Percentiles rank a stretch among this genome's conserved stretches.
phyloP scores from a whole-genome alignment of 2,888 invertebrate species.

The Seladonia tumulorum region DNA sequence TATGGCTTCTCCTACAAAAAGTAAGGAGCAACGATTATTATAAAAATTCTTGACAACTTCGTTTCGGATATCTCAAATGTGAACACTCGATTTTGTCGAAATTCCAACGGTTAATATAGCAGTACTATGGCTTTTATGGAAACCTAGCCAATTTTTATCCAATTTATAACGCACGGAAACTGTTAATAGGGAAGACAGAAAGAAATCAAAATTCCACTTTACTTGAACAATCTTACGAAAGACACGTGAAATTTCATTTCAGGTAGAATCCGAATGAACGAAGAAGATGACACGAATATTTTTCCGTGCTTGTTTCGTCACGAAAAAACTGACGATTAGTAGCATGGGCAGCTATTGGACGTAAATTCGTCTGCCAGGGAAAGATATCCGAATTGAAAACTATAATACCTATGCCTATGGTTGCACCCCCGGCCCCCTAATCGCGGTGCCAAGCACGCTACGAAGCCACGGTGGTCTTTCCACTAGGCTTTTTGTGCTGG shows the following conservation, averaged over 20 bases:
- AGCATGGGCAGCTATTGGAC: background rate
- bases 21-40: background rate
- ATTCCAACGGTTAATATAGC: no score
- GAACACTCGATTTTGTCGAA: background rate
- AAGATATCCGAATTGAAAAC: background rate
- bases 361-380: background rate
- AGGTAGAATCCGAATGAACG: background rate
- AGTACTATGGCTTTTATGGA: no score
- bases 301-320: background rate
- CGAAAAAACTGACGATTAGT: background rate
- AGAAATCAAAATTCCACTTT: background rate
- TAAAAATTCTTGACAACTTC: background rate
- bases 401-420: conserved; percentile 62
- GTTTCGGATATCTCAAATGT: background rate
- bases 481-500: conserved; percentile 71
- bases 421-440: conserved; percentile 51
- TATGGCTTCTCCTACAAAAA: background rate
- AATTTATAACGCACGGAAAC: background rate
- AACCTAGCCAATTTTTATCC: background rate
- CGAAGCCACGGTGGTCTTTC: conserved; percentile 63
- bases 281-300: background rate
- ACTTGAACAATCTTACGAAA: background rate
- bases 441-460: conserved; percentile 51
- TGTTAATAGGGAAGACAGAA: background rate
- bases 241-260: background rate